Evolutionary conservation across 2,797 vertebrate species (phyloP).

Genomic region (Cheirogaleus major): DNA sequence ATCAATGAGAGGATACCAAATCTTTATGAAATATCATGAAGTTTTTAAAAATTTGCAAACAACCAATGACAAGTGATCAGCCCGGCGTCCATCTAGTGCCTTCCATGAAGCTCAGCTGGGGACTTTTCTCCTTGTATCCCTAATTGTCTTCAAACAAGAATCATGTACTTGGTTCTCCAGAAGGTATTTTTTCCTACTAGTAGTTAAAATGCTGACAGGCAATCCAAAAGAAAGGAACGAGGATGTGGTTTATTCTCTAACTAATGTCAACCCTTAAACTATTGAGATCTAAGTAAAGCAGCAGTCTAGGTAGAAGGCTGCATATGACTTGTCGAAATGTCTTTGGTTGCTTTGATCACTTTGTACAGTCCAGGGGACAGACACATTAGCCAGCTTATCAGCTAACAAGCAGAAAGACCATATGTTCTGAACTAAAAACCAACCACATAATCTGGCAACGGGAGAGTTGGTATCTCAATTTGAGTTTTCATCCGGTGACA

Average conservation of each 20-base stretch:
- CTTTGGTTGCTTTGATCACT: background rate
- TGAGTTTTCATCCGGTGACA: background rate
- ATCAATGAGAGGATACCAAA: background rate
- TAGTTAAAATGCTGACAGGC: background rate
- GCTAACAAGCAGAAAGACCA: background rate
- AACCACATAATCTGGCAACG: background rate
- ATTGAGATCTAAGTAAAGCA: background rate
- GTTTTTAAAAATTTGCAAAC: background rate
- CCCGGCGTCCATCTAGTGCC: background rate
- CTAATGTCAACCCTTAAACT: background rate
- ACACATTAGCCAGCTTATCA: background rate
- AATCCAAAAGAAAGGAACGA: background rate
- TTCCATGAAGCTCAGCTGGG: background rate
- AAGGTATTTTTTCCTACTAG: background rate
- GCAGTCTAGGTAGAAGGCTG: background rate
- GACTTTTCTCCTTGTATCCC: background rate
- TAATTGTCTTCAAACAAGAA: background rate
- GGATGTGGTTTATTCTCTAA: background rate
- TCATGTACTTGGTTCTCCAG: background rate
- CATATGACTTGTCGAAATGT: background rate
- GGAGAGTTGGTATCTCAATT: background rate
- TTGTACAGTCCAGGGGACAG: background rate
- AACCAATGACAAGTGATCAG: background rate
- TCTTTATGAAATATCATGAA: background rate
- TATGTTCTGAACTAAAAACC: constrained; percentile 10